Base-by-base conservation (phyloP, 2,888 invertebrate species). In the Operophtera brumata region DNA sequence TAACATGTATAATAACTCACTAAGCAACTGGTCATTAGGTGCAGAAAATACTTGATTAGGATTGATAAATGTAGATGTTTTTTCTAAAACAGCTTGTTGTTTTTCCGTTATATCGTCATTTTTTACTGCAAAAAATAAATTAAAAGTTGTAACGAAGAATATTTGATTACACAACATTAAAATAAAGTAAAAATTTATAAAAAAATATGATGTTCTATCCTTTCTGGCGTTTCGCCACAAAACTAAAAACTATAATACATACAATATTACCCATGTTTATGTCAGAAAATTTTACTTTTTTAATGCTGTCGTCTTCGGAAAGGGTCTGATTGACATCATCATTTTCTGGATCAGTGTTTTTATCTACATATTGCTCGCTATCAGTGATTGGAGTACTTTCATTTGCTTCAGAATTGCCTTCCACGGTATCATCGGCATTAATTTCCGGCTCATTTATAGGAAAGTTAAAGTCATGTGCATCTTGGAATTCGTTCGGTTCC, bases 201-300 rank as follows among this genome's bases (percentile, higher is more conserved):
- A 20, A 20, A 20, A 3, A 20, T 20, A 20, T 20, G 2, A 20
- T 20, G n/a, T 20, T 20, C 20, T 20, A 20, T 20, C 20, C 2
- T 20, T 20, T 20, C 20, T 20, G 20, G 20, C 20, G 2, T 20
- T 20, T 20, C 20, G 20, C 20, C 20, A 3, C 2, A 20, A 20
- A 20, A 20, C 20, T 20, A 36, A 36, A 42, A 14, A 44, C 44
- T 43, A 47, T 34, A 48, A 48, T 14, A 54, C 28, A 41, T 61
- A 68, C 66, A 65, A 64, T 58, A 74, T 84, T 86, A 86, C 86
- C 86, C 59, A 75, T 69, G 62, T 73, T 67, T 65, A 66, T 66
- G 66, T 70, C 41, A 70, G 76, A 78, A 80, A 84, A 81, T 73
- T 77, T 78, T 68, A 84, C 82, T 78, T 77, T 81, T 82, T 80